Base-by-base conservation (phyloP, 2,113 vertebrate genomes). In the Rhinolophus sinicus region DNA sequence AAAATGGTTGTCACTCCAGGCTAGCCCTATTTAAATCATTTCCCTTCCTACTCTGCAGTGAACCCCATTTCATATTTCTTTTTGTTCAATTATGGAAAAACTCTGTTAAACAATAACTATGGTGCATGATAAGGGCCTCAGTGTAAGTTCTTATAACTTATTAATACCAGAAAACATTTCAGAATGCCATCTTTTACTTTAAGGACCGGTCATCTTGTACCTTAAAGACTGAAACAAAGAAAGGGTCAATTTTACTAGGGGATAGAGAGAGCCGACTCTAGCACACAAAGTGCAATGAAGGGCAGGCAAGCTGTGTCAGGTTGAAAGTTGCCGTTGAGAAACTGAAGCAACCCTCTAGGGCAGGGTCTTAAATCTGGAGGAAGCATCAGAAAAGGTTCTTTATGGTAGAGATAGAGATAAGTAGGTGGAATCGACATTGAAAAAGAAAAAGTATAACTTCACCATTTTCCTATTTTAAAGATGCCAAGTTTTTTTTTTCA, bases 71-170 rank as follows among this genome's bases (percentile, higher is more conserved):
- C 38, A 14, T 35, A 16, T 58, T 47, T 85, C 35, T 88, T 73
- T 38, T 9, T 76, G 3, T 56, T 47, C n/a, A 76, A 50, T 40
- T 12, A 87, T 70, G 58, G 28, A 88, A 72, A 88, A 92, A 26
- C 18, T 3, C 56, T 82, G 90, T 73, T 96, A 88, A 94, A 69
- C 21, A 95, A n/a, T 78, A 88, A 96, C 52, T 26, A 33, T 10
- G 30, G 15, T 64, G 33, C 33, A 28, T 11, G 60, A 69, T 94
- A 97, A 94, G 18, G 22, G 82, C 44, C 11, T 83, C 33, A 18
- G 0, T 92, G 67, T 60, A 28, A 62, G 21, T 88, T 88, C 18
- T 12, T 85, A 8, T 56, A 84, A 72, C 7, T 96, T 81, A 77
- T 5, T 76, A 90, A 85, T 65, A 80, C 26, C 56, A 64, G 56